Conservation (phyloP, 2,888 invertebrate species). For the Lacanobia wlatinum region DNA sequence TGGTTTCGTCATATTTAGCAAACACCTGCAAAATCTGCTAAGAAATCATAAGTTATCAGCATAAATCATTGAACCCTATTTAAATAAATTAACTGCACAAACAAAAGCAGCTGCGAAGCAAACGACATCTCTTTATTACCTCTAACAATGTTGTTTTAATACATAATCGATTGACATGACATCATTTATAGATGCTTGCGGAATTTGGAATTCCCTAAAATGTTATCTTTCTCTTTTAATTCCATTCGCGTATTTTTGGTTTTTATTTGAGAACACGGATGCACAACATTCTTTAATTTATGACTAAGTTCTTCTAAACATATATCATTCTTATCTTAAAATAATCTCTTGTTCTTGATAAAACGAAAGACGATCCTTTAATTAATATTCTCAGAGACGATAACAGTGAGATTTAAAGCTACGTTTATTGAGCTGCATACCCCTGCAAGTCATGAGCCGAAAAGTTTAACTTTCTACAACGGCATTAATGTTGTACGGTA, state of each 20-base stretch:
- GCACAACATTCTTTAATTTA: slow-evolving; percentile 4
- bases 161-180: slow-evolving; percentile 55
- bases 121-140: slow-evolving; percentile 37
- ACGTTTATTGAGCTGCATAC: slow-evolving; percentile 1
- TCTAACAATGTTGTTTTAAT: slow-evolving; percentile 46
- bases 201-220: slow-evolving; percentile 59
- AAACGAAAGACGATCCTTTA: slow-evolving; percentile 31
- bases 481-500: slow-evolving; percentile 32
- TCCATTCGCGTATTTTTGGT: not conserved
- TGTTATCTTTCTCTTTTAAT: slow-evolving; percentile 25
- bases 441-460: slow-evolving; percentile 19
- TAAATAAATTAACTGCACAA: slow-evolving; percentile 35
- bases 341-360: slow-evolving; percentile 26
- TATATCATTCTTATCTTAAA: slow-evolving; percentile 33
- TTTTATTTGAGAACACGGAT: not conserved
- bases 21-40: slow-evolving; percentile 1
- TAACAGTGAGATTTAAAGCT: slow-evolving; percentile 1
- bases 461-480: slow-evolving; percentile 45
- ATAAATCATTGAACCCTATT: slow-evolving; percentile 31
- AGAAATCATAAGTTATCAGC: slow-evolving; percentile 3
- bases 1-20: not conserved
- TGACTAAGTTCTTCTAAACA: slow-evolving; percentile 20
- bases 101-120: slow-evolving; percentile 37
- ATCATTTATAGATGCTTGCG: slow-evolving; percentile 59
- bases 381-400: slow-evolving; percentile 7